Conservation (phyloP, 2,888 invertebrate genomes). For the Acholoe squamosa region DNA sequence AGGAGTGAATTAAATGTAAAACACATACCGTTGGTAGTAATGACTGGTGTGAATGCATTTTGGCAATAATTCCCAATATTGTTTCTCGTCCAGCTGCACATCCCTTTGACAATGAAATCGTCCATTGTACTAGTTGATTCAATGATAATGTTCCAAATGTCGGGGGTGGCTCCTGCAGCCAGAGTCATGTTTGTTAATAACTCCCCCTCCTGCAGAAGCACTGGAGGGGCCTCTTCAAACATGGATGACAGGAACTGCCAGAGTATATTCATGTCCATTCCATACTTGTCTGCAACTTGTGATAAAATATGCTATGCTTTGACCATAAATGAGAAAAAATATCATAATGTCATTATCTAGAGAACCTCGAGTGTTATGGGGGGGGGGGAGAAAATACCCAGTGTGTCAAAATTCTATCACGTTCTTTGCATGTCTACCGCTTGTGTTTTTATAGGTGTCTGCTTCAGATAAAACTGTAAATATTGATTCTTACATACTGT, state of each 20-base stretch:
- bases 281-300: conserved; percentile 4
- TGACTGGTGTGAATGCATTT: neutral
- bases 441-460: too few species aligned
- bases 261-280: neutral
- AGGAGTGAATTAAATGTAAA: neutral
- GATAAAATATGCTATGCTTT: too few species aligned
- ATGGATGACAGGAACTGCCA: neutral
- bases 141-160: neutral
- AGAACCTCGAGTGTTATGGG: too few species aligned
- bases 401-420: too few species aligned
- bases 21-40: neutral
- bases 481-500: too few species aligned
- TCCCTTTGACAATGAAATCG: neutral
- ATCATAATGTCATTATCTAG: too few species aligned
- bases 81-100: neutral
- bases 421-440: too few species aligned
- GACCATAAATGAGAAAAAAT: too few species aligned
- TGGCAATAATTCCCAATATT: neutral
- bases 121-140: neutral
- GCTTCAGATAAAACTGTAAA: too few species aligned
- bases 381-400: too few species aligned
- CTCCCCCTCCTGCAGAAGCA: neutral
- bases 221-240: neutral
- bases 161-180: neutral
- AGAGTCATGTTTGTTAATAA: neutral